phyloP scores from a whole-genome alignment of 2,113 vertebrate species.

The Orthochromis indermauri region DNA sequence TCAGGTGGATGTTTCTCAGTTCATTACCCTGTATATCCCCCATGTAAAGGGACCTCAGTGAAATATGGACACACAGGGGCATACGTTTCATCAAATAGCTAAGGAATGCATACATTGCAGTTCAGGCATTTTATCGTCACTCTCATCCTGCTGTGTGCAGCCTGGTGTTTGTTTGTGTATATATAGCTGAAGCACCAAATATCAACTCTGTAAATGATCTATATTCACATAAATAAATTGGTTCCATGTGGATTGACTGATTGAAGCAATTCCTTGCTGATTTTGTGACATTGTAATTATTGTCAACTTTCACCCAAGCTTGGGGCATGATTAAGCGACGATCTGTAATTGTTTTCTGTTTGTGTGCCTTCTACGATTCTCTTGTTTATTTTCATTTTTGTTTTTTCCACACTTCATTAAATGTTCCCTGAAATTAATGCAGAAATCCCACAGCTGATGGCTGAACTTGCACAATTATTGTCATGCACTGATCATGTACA shows the following conservation, averaged over 20 bases:
- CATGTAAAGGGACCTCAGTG: neutral
- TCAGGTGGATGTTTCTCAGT: neutral
- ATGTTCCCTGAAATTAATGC: slow-evolving; percentile 29
- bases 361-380: slow-evolving; percentile 22
- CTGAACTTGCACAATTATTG: neutral
- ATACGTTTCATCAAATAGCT: neutral
- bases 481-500: neutral
- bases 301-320: slow-evolving; percentile 13
- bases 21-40: neutral
- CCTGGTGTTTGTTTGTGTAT: neutral
- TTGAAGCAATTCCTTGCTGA: neutral
- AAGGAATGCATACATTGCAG: neutral
- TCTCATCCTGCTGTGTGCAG: neutral
- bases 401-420: slow-evolving; percentile 51
- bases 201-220: neutral
- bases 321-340: neutral
- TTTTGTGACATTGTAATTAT: slow-evolving; percentile 34
- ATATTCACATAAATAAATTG: neutral
- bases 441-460: neutral
- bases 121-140: neutral
- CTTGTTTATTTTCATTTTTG: slow-evolving; percentile 14
- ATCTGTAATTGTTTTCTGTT: slow-evolving; percentile 50
- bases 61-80: neutral
- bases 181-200: neutral
- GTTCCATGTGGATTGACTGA: neutral